phyloP scores from a whole-genome alignment of 2,888 invertebrate genomes.

The Patella depressa region DNA sequence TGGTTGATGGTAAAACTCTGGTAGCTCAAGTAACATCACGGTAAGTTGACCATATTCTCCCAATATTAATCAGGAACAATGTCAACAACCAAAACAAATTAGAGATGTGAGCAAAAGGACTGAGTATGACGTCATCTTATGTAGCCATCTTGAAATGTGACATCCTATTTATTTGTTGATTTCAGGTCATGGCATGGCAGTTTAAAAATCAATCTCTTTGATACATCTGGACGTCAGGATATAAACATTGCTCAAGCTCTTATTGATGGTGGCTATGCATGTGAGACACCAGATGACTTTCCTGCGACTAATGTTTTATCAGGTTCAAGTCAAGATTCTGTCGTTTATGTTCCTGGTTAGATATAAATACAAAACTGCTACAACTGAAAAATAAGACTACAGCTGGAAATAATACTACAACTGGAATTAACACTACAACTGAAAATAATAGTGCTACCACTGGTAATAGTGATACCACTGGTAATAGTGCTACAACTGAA shows the following conservation, averaged over 20 bases:
- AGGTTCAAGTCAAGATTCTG: neutral
- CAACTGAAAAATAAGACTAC: no score
- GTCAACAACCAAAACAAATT: no score
- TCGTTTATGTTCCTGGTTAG: neutral
- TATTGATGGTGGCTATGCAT: constrained; percentile 77
- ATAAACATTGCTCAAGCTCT: constrained; percentile 78
- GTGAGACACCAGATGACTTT: neutral
- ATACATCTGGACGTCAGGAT: constrained; percentile 63
- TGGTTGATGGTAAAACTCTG: constrained; percentile 74
- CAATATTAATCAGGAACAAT: no score
- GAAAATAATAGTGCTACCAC: no score
- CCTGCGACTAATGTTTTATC: neutral
- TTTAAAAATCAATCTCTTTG: constrained; percentile 51
- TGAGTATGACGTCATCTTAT: no score
- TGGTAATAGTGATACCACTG: no score
- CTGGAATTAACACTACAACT: no score
- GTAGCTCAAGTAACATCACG: constrained; percentile 52
- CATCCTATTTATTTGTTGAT: constrained; percentile 8
- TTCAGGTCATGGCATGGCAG: constrained; percentile 49
- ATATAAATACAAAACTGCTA: neutral
- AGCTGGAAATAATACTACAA: no score
- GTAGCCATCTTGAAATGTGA: no score
- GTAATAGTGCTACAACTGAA: no score
- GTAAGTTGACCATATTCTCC: constrained; percentile 35
- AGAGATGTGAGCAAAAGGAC: no score